Base-by-base conservation (phyloP, 2,113 vertebrate species). In the Gallinago media region DNA sequence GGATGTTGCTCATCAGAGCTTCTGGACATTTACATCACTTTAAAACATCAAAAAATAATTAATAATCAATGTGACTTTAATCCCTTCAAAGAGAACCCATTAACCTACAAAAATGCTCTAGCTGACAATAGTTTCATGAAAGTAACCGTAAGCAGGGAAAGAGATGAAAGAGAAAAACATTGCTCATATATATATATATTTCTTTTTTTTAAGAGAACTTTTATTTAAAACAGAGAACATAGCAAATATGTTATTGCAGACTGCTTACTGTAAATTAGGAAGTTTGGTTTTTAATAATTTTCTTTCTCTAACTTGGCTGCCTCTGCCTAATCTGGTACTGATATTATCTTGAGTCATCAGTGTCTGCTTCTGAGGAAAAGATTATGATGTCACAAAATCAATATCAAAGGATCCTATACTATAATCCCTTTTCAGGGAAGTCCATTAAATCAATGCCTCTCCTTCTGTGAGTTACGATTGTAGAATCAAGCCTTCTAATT, bases 351-450 rank as follows among this genome's bases (percentile, higher is more conserved):
- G 74, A 88, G 85, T 94, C 92, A 93, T 89, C 92, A 71, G 27
- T 42, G 67, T 59, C 42, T 83, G 71, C 88, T 95, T 73, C 71
- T 80, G 61, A 77, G 82, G 93, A 90, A 93, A 92, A 90, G 79
- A 84, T 93, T 85, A 83, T 93, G 92, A 93, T 94, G 90, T 95
- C 92, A 96, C 90, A 94, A 87, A 95, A 95, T 96, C 96, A 89
- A 81, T 95, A 89, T 42, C 49, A 59, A 75, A 96, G 52, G 61
- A 84, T 84, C 56, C 92, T 93, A 8, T 56, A 49, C 36, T 81
- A 85, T 95, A 96, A 95, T 96, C 88, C 79, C 56, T 93, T 91
- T 96, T 92, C 79, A 88, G 70, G 73, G 56, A 94, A 95, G 92
- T 94, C 92, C 75, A 92, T 93, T 93, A 95, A 93, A 97, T 94